Percentiles rank a stretch among this genome's conserved stretches.
Evolutionary conservation across 2,797 vertebrate species (phyloP).

Genomic region (Gadopsis marmoratus): DNA sequence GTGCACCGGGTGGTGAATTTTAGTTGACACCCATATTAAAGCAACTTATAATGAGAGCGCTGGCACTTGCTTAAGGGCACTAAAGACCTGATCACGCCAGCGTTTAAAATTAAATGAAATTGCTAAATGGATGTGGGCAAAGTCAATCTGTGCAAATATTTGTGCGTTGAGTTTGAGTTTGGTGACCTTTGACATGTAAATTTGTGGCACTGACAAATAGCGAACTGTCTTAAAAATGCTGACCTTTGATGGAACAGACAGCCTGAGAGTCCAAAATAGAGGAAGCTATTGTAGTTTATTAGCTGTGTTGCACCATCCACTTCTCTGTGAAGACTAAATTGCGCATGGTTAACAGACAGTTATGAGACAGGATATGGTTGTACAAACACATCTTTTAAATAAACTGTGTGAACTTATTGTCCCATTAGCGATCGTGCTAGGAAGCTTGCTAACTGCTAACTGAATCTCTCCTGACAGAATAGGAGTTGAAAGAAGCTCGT

Average conservation of each 20-base stretch:
- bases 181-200: slow-evolving; percentile 40
- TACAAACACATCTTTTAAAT: background rate
- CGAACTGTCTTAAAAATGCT: slow-evolving; percentile 14
- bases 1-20: slow-evolving; percentile 47
- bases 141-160: slow-evolving; percentile 28
- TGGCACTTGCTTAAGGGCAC: slow-evolving; percentile 15
- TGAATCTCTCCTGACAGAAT: background rate
- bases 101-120: slow-evolving; percentile 22
- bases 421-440: background rate
- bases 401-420: background rate
- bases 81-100: background rate
- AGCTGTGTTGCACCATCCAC: background rate
- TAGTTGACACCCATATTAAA: slow-evolving; percentile 35
- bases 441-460: background rate
- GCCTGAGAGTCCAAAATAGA: slow-evolving; percentile 1
- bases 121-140: background rate
- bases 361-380: background rate
- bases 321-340: background rate
- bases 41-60: slow-evolving; percentile 25
- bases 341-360: background rate
- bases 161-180: slow-evolving; percentile 17
- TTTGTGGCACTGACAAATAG: slow-evolving; percentile 17
- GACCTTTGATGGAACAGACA: slow-evolving; percentile 30
- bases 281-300: background rate
- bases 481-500: background rate